Evolutionary conservation across 2,888 invertebrate species (phyloP), one percentile per base, ranked within the genome.

Genomic region (Chironomus riparius): DNA sequence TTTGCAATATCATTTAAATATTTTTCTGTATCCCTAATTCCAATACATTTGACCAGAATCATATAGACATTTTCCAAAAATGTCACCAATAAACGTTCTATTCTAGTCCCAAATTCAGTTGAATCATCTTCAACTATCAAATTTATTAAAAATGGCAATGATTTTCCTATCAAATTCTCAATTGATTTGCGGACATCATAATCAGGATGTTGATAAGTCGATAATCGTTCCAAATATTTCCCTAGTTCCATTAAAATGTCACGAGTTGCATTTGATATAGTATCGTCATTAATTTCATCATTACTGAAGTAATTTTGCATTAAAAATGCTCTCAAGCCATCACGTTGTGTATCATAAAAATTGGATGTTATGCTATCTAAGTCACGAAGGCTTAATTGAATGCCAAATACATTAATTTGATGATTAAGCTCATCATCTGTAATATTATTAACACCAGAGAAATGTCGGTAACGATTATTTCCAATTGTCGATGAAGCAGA

Each of bases 121-220:
- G 80, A 77, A 47, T 78, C 78, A 38, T 80, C 80, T 38, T 79
- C 79, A 28, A 79, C 78, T 18, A 80, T 78, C 22, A 83, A 79
- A 28, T 80, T 80, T 71, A 84, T 81, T 48, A 82, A 78, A 3
- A 78, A 56, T 2, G 82, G 82, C 48, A 84, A 77, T 70, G 80
- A 81, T 47, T 78, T 79, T 2, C 82, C 81, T 76, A 84, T 71
- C 69, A 80, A 80, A 77, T 83, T 84, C 78, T 80, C 81, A 1
- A 84, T 80, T 0, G 84, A 84, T 76, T 82, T 82, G 3, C 82
- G 80, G 3, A 83, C 81, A 79, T 84, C 82, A 77, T 82, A 77
- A 28, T 77, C 77, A 0, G 76, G 76, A 74, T 77, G 70, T 24
- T 68, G 48, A 38, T 68, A 69, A 1, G 2, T 21, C 12, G 50